A percentile compares a stretch with the other conserved stretches of the same genome.
Conservation (phyloP, 2,888 invertebrate species). For the Hoplodrina ambigua region DNA sequence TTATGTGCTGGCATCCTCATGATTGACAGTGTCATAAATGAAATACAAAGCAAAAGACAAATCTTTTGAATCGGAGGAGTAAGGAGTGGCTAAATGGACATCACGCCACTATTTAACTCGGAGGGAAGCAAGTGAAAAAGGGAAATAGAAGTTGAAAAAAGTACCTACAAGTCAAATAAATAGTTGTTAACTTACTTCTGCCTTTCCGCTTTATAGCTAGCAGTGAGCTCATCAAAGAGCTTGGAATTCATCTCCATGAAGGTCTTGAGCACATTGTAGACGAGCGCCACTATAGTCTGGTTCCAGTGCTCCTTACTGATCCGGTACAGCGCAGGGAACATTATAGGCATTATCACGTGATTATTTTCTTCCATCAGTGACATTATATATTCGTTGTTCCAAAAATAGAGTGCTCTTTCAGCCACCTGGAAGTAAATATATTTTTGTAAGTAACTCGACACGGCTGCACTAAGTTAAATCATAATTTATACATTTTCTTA, state of each 20-base stretch:
- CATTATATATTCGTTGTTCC: conserved; percentile 99
- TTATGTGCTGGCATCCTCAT: neutral
- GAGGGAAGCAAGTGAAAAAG: neutral
- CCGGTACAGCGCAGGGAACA: conserved; percentile 99
- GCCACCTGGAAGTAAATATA: conserved; percentile 94
- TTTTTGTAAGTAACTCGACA: neutral
- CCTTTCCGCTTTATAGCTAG: conserved; percentile 99
- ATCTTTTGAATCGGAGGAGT: neutral
- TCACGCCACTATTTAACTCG: neutral
- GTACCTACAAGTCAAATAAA: neutral
- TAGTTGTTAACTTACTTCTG: conserved; percentile 95
- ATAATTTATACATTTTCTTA: neutral
- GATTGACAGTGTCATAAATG: neutral
- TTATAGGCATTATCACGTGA: conserved; percentile 99
- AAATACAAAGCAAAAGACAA: neutral
- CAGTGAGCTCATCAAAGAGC: conserved; percentile 99
- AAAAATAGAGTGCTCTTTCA: conserved; percentile 99
- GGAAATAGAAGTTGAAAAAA: neutral
- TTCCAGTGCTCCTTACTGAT: conserved; percentile 99
- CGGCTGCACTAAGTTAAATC: neutral
- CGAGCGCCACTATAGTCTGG: conserved; percentile 99
- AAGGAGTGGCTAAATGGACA: neutral
- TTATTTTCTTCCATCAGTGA: conserved; percentile 99
- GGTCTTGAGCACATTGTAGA: conserved; percentile 99
- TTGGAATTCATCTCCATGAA: conserved; percentile 99